Conservation (phyloP, 2,797 vertebrate genomes). For the Clangula hyemalis region DNA sequence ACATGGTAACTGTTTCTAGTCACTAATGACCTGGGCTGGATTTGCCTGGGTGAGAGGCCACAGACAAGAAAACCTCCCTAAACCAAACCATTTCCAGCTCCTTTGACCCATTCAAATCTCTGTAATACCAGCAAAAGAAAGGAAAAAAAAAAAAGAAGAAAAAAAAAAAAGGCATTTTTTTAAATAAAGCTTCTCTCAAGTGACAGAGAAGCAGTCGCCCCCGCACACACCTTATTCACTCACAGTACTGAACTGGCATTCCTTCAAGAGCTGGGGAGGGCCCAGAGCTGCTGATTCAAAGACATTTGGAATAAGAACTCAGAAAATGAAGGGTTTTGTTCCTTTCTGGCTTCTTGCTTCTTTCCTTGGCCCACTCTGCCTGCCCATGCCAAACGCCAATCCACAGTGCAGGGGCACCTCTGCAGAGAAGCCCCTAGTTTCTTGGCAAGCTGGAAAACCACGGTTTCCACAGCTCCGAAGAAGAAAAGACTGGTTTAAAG, state of each 20-base stretch:
- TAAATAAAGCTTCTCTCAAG: conserved; percentile 42
- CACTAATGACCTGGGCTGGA: conserved; percentile 5
- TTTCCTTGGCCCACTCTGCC: conserved; percentile 1
- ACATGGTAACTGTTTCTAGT: neutral
- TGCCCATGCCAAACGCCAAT: conserved; percentile 1
- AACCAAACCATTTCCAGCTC: neutral
- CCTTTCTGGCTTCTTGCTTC: conserved; percentile 37
- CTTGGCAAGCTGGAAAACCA: neutral
- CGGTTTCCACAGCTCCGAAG: neutral
- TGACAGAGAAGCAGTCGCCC: conserved; percentile 53
- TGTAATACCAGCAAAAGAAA: neutral
- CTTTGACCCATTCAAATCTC: neutral
- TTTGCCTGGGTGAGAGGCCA: neutral
- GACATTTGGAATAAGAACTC: conserved; percentile 11
- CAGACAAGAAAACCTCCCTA: neutral
- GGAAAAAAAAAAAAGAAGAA: no score
- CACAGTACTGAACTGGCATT: conserved; percentile 35
- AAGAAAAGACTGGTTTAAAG: neutral
- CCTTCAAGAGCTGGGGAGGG: conserved; percentile 45
- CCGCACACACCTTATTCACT: conserved; percentile 56
- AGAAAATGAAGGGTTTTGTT: neutral
- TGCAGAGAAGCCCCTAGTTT: neutral
- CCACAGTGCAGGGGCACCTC: conserved; percentile 2
- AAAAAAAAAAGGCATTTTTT: neutral
- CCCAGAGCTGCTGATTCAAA: conserved; percentile 60